A percentile compares a stretch with the other conserved stretches of the same genome.
Evolutionary conservation across 2,888 invertebrate species (phyloP).

Genomic region (Xanthostigma xanthostigma): DNA sequence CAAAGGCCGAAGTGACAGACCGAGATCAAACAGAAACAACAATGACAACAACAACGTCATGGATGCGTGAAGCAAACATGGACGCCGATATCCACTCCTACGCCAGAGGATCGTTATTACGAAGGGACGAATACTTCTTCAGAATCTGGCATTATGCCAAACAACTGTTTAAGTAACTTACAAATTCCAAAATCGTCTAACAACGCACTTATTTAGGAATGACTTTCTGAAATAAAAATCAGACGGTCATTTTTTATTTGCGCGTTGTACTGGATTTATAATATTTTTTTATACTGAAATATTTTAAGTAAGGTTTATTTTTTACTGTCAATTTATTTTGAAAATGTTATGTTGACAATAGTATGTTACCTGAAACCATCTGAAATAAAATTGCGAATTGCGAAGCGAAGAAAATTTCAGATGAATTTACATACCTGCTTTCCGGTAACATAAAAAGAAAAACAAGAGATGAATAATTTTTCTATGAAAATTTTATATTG

Average conservation of each 20-base stretch:
- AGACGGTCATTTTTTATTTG: too few relatives aligned
- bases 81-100: slow-evolving; percentile 86
- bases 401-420: slow-evolving; percentile 5
- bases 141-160: slow-evolving; percentile 80
- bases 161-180: slow-evolving; percentile 59
- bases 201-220: too few relatives aligned
- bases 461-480: too few relatives aligned
- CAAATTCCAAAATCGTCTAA: background rate
- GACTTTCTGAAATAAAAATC: too few relatives aligned
- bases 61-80: slow-evolving; percentile 87
- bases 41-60: slow-evolving; percentile 85
- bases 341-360: slow-evolving; percentile 1
- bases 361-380: slow-evolving; percentile 1
- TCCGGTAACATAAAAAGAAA: too few relatives aligned
- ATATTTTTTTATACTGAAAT: background rate
- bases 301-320: slow-evolving; percentile 4
- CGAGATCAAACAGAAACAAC: slow-evolving; percentile 71
- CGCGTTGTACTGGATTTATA: too few relatives aligned
- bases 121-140: slow-evolving; percentile 92
- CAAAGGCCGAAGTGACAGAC: slow-evolving; percentile 51
- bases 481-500: too few relatives aligned
- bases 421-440: too few relatives aligned
- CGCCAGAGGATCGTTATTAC: slow-evolving; percentile 68
- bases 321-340: background rate
- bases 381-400: slow-evolving; percentile 8